Evolutionary conservation across 2,113 vertebrate genomes (phyloP).

Genomic region (Melanostigma gelatinosum): DNA sequence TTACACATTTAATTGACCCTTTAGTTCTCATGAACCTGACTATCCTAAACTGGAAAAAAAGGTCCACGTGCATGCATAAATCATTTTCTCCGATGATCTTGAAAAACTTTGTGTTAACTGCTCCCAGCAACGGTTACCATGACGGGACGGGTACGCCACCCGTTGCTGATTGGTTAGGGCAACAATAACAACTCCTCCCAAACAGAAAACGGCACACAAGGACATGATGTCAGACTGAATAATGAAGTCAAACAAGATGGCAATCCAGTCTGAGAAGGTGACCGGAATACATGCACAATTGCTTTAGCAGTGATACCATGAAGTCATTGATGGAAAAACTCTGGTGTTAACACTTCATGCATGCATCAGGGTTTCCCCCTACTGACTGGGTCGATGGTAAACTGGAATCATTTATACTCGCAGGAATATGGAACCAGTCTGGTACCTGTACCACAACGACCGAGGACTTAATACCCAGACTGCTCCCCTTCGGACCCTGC

Average conservation of each 20-base stretch:
- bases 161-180: background rate
- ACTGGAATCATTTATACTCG: too few species aligned
- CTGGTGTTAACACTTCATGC: background rate
- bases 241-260: background rate
- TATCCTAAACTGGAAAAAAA: background rate
- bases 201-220: background rate
- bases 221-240: conserved; percentile 5
- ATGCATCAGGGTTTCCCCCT: background rate
- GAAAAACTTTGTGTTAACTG: background rate
- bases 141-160: background rate
- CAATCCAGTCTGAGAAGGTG: background rate
- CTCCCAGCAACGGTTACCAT: background rate
- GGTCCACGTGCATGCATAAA: background rate
- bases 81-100: too few species aligned
- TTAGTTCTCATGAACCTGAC: background rate
- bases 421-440: too few species aligned
- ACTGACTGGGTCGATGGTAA: too few species aligned
- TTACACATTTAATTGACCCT: background rate
- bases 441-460: too few species aligned
- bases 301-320: too few species aligned
- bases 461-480: too few species aligned
- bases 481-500: too few species aligned
- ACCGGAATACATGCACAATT: background rate
- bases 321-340: background rate
- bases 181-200: background rate